A percentile compares a stretch with the other conserved stretches of the same genome.
Evolutionary conservation across 2,888 invertebrate species (phyloP).

Genomic region (Drosophila glabriapex): DNA sequence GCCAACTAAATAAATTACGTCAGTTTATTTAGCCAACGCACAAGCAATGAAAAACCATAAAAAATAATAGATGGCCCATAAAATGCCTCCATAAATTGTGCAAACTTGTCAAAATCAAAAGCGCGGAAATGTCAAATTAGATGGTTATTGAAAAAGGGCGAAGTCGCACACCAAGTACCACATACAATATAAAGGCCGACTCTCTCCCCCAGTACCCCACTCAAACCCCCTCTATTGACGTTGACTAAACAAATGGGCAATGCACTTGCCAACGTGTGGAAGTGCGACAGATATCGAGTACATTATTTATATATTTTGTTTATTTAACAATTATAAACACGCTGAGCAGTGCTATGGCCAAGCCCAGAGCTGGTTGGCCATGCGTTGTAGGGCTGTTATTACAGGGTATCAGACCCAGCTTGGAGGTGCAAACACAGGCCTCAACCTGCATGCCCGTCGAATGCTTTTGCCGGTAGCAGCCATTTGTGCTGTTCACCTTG

Average conservation of each 20-base stretch:
- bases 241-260: slow-evolving; percentile 39
- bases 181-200: slow-evolving; percentile 19
- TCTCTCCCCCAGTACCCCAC: not conserved
- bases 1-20: slow-evolving; percentile 65
- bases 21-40: slow-evolving; percentile 60
- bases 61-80: slow-evolving; percentile 56
- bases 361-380: slow-evolving; percentile 39
- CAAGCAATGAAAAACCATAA: slow-evolving; percentile 38
- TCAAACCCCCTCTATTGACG: slow-evolving; percentile 1
- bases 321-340: slow-evolving; percentile 54
- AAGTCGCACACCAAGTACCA: not conserved
- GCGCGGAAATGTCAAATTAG: slow-evolving; percentile 66
- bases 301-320: slow-evolving; percentile 42
- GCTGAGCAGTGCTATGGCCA: slow-evolving; percentile 36
- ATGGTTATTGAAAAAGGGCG: slow-evolving; percentile 12
- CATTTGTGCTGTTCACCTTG: slow-evolving; percentile 87
- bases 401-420: slow-evolving; percentile 85
- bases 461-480: slow-evolving; percentile 87
- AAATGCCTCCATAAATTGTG: slow-evolving; percentile 59
- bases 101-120: slow-evolving; percentile 70
- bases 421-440: slow-evolving; percentile 86
- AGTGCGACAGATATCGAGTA: slow-evolving; percentile 30
- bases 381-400: slow-evolving; percentile 73
- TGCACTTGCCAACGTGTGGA: slow-evolving; percentile 40
- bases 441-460: slow-evolving; percentile 86